These are phyloP conservation scores for Ochropacha duplaris DNA, from an alignment of 2,888 invertebrate species.

Conservation along the genomic window DNA sequence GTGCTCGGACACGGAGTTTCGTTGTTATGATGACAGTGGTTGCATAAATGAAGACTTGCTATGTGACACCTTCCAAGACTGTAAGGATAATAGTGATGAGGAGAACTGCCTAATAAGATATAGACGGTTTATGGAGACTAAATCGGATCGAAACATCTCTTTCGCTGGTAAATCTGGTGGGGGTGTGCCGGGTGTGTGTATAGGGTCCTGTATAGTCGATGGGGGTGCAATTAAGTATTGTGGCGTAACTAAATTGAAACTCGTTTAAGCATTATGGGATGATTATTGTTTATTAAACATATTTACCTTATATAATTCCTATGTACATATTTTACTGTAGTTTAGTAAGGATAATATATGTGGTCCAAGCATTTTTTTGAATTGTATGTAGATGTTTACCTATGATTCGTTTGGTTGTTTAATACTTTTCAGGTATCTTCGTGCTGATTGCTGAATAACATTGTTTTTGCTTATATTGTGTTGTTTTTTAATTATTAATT, in stretches of 20 bases:
- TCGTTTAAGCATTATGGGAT: slow-evolving; percentile 58
- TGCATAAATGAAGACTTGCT: slow-evolving; percentile 82
- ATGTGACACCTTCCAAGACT: slow-evolving; percentile 85
- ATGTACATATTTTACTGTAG: slow-evolving; percentile 4
- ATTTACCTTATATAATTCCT: slow-evolving; percentile 12
- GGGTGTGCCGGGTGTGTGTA: slow-evolving; percentile 63
- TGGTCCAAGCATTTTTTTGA: background rate
- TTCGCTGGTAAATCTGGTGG: slow-evolving; percentile 47
- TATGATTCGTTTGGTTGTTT: background rate
- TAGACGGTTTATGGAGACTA: slow-evolving; percentile 52
- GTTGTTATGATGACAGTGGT: slow-evolving; percentile 81
- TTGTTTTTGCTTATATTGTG: background rate
- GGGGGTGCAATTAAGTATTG: slow-evolving; percentile 17
- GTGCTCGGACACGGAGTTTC: slow-evolving; percentile 72
- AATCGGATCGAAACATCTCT: slow-evolving; percentile 23
- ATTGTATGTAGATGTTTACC: background rate
- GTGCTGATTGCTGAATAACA: background rate
- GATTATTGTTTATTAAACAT: slow-evolving; percentile 45
- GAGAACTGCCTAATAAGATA: slow-evolving; percentile 78
- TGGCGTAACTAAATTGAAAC: slow-evolving; percentile 47
- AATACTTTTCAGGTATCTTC: background rate
- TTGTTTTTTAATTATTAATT: background rate
- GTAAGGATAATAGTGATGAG: slow-evolving; percentile 86
- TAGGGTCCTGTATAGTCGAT: slow-evolving; percentile 21
- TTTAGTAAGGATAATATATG: background rate